Percentiles rank a stretch among this genome's conserved stretches.
Evolutionary conservation across 2,113 vertebrate species (phyloP).

Genomic region (Varanus komodoensis): DNA sequence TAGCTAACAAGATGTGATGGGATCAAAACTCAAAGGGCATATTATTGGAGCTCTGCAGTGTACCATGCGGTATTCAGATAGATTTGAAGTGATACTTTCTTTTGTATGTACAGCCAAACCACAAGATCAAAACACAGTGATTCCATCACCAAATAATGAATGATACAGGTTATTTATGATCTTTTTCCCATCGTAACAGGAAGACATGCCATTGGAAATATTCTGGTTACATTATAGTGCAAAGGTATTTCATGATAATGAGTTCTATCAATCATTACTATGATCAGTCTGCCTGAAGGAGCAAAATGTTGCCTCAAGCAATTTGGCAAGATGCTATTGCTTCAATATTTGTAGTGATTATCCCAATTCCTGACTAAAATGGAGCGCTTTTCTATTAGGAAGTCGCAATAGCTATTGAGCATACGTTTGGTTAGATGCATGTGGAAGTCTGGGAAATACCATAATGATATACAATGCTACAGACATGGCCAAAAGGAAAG

Average conservation of each 20-base stretch:
- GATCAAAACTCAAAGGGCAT: background rate
- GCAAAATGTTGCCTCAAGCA: slow-evolving; percentile 59
- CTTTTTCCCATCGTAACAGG: slow-evolving; percentile 48
- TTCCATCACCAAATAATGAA: slow-evolving; percentile 41
- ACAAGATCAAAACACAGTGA: slow-evolving; percentile 57
- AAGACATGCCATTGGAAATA: slow-evolving; percentile 54
- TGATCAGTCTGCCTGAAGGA: slow-evolving; percentile 60
- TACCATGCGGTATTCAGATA: slow-evolving; percentile 14
- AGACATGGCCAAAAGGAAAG: slow-evolving; percentile 50
- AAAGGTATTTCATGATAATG: slow-evolving; percentile 64
- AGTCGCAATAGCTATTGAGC: slow-evolving; percentile 66
- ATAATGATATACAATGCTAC: slow-evolving; percentile 71
- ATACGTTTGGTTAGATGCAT: slow-evolving; percentile 64
- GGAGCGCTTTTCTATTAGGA: slow-evolving; percentile 64
- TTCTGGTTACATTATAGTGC: slow-evolving; percentile 66
- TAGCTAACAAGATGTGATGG: slow-evolving; percentile 6
- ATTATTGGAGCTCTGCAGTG: slow-evolving; percentile 22
- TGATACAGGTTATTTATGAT: slow-evolving; percentile 63
- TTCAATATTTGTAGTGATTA: slow-evolving; percentile 52
- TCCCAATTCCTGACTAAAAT: slow-evolving; percentile 73
- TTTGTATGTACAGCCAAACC: slow-evolving; percentile 64
- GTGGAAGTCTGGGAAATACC: slow-evolving; percentile 52
- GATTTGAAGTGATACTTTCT: slow-evolving; percentile 40
- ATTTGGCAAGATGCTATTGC: slow-evolving; percentile 51
- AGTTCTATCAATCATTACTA: slow-evolving; percentile 62